Evolutionary conservation across 2,113 vertebrate species (phyloP).

Genomic region (Nyctereutes procyonoides): DNA sequence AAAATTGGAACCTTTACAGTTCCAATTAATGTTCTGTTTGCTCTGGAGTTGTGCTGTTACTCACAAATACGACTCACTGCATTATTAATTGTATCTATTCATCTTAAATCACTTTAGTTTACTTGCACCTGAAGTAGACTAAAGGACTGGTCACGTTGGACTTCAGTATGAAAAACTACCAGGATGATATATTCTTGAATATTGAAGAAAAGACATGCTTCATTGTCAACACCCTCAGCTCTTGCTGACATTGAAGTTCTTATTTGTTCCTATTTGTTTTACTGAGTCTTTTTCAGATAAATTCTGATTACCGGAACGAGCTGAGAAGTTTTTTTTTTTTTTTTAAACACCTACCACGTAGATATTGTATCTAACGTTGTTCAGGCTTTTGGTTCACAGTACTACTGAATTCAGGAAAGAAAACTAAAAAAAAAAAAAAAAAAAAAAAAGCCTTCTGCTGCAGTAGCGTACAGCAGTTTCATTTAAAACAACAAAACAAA

Average conservation of each 20-base stretch:
- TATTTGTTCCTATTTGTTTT: background rate
- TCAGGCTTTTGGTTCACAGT: background rate
- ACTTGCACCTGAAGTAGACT: background rate
- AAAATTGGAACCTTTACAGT: background rate
- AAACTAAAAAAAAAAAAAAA: background rate
- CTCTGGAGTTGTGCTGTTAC: background rate
- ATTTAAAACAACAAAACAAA: slow-evolving; percentile 19
- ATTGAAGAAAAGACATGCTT: background rate
- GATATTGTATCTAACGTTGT: background rate
- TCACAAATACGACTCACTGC: background rate
- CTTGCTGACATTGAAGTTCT: background rate
- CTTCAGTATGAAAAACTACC: background rate
- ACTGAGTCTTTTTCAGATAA: background rate
- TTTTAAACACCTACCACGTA: background rate
- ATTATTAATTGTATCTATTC: background rate
- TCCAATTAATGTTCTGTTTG: background rate
- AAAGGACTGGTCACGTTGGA: background rate
- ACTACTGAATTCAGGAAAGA: background rate
- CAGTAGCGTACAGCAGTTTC: background rate
- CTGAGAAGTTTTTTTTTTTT: background rate
- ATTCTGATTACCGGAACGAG: background rate
- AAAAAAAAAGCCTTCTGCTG: background rate
- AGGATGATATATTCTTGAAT: background rate
- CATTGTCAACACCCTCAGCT: background rate
- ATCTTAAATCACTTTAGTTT: background rate